phyloP scores from a whole-genome alignment of 2,888 invertebrate genomes.

The Drosophila mulleri region DNA sequence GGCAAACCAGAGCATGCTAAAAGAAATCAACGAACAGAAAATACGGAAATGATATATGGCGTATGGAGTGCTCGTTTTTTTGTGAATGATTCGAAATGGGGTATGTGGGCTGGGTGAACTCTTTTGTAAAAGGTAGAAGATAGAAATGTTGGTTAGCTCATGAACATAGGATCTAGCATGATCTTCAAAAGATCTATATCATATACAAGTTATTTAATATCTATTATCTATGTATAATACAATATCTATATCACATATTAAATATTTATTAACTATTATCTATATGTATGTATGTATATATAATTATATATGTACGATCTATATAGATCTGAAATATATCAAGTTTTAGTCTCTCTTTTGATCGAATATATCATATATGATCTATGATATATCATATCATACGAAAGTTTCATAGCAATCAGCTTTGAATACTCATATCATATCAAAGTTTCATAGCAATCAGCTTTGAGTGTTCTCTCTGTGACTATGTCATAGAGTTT shows the following conservation, averaged over 20 bases:
- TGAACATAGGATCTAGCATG: background rate
- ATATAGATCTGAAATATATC: too few species aligned
- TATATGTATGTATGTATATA: too few species aligned
- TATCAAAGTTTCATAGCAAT: background rate
- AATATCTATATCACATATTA: background rate
- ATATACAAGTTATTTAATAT: too few species aligned
- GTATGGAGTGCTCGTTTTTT: background rate
- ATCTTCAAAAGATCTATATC: background rate
- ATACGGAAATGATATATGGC: constrained; percentile 57
- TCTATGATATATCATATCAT: too few species aligned
- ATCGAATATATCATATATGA: too few species aligned
- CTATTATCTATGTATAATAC: background rate
- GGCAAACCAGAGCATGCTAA: constrained; percentile 87
- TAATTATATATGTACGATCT: too few species aligned
- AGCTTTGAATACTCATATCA: too few species aligned
- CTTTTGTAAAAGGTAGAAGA: too few species aligned
- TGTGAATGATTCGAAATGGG: background rate
- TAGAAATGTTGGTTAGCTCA: too few species aligned
- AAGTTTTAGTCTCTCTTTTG: too few species aligned
- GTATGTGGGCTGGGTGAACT: background rate
- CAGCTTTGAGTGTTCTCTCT: background rate
- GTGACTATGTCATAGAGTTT: background rate
- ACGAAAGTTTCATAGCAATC: too few species aligned
- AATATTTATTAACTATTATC: too few species aligned
- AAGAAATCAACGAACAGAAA: constrained; percentile 13